Base-by-base conservation (phyloP, 2,888 invertebrate genomes). In the Syritta pipiens region DNA sequence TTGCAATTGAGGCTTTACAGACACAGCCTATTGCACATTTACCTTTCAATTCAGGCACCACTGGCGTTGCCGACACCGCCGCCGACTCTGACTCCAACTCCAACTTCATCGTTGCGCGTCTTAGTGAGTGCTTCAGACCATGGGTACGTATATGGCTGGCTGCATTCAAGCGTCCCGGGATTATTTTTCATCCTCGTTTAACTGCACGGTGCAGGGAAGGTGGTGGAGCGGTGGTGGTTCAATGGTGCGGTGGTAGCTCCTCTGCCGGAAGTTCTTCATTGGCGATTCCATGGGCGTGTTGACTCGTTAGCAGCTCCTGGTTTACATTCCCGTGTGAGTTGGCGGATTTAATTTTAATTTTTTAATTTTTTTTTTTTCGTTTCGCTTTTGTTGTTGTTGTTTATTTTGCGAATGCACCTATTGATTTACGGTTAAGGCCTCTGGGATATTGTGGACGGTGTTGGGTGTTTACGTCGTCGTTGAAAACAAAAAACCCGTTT, bases 251-350 rank as follows among this genome's bases (percentile, higher is more conserved):
- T 60, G 35, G 28, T 44, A 32, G 32, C 44, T 22, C 32, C 32
- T n/a, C 30, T 79, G 67, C 72, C 79, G 79, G 79, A 79, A 79
- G 67, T 67, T 74, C 72, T 57, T 67, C 72, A 79, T 79, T 79
- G 62, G 67, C 55, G 37, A 74, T 79, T 72, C 74, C 57, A 74
- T 42, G 71, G 67, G 74, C 67, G 79, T 79, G 72, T 55, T 67
- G 65, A 49, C 71, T 65, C 71, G 71, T 71, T 59, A 59, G 57
- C 71, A 59, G 76, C 71, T 77, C 63, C 77, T 72, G 77, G 24
- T 63, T 49, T 63, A 51, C 37, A 35, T 63, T 37, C 10, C 5
- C 10, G 49, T 4, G 42, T 32, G 14, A 14, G 55, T 53, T 49
- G 67, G 60, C 32, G 67, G 60, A 60, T 40, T 60, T 49, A 24